Evolutionary conservation across 2,797 vertebrate genomes (phyloP).

Genomic region (Anableps anableps): DNA sequence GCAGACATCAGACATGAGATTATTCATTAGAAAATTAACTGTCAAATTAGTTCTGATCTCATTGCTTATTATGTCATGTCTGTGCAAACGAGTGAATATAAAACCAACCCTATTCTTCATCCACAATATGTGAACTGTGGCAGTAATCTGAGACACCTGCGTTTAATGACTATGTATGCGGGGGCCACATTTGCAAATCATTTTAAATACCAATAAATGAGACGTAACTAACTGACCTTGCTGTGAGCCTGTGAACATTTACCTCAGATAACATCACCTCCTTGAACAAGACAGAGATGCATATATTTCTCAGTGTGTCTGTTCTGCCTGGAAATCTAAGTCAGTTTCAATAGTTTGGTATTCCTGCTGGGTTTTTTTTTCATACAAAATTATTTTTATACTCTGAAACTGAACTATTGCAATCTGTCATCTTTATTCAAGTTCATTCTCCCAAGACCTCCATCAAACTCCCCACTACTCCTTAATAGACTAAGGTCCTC

Average conservation of each 20-base stretch:
- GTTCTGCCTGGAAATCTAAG: slow-evolving; percentile 31
- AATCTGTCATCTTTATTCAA: slow-evolving; percentile 73
- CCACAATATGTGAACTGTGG: slow-evolving; percentile 34
- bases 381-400: slow-evolving; percentile 63
- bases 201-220: slow-evolving; percentile 79
- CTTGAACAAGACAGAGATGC: slow-evolving; percentile 29
- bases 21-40: slow-evolving; percentile 61
- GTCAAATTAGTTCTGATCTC: slow-evolving; percentile 74
- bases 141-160: slow-evolving; percentile 58
- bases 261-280: slow-evolving; percentile 66
- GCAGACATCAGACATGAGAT: slow-evolving; percentile 18
- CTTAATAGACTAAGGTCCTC: slow-evolving; percentile 71
- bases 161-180: slow-evolving; percentile 77
- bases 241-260: slow-evolving; percentile 60
- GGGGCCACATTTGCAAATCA: slow-evolving; percentile 79
- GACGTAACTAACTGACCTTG: slow-evolving; percentile 68
- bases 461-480: slow-evolving; percentile 66
- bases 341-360: slow-evolving; percentile 58
- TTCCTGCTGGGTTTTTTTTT: slow-evolving; percentile 44
- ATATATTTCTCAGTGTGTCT: slow-evolving; percentile 34
- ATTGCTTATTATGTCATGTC: slow-evolving; percentile 79
- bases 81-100: slow-evolving; percentile 57
- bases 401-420: slow-evolving; percentile 30
- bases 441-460: slow-evolving; percentile 68
- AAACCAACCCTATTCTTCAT: slow-evolving; percentile 53